phyloP scores from a whole-genome alignment of 2,797 vertebrate genomes.

The Lindbergichthys nudifrons region DNA sequence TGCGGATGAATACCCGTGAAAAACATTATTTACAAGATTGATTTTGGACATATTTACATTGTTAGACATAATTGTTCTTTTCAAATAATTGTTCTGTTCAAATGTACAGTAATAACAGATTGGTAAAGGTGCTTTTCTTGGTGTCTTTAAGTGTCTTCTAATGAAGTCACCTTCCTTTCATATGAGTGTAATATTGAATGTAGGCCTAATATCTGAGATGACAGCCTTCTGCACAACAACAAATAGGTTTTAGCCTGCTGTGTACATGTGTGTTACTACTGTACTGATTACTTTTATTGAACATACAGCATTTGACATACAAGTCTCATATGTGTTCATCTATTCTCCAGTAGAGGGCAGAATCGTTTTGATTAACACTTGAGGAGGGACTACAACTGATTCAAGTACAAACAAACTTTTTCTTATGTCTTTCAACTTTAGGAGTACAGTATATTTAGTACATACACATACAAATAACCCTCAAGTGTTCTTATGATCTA shows the following conservation, averaged over 20 bases:
- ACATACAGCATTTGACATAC: background rate
- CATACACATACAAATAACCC: background rate
- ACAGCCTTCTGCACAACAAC: background rate
- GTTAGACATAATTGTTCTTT: too few species aligned
- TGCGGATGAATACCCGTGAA: background rate
- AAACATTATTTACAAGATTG: background rate
- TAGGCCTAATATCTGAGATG: background rate
- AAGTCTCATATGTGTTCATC: conserved; percentile 5
- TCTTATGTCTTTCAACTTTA: background rate
- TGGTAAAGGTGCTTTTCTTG: conserved; percentile 20
- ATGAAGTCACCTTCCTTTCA: conserved; percentile 38
- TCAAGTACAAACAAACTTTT: conserved; percentile 1
- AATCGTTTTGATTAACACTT: conserved; percentile 39
- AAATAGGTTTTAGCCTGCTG: background rate
- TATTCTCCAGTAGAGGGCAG: conserved; percentile 74
- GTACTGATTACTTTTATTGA: conserved; percentile 2
- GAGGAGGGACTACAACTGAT: background rate
- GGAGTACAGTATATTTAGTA: background rate
- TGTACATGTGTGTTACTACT: background rate
- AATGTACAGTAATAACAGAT: background rate
- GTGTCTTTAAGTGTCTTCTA: conserved; percentile 69
- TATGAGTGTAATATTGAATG: background rate
- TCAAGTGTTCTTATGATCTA: background rate
- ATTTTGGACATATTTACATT: too few species aligned
- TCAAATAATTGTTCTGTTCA: background rate